Percentiles rank a stretch among this genome's conserved stretches.
phyloP scores from a whole-genome alignment of 2,797 vertebrate species.

The Varecia variegata region DNA sequence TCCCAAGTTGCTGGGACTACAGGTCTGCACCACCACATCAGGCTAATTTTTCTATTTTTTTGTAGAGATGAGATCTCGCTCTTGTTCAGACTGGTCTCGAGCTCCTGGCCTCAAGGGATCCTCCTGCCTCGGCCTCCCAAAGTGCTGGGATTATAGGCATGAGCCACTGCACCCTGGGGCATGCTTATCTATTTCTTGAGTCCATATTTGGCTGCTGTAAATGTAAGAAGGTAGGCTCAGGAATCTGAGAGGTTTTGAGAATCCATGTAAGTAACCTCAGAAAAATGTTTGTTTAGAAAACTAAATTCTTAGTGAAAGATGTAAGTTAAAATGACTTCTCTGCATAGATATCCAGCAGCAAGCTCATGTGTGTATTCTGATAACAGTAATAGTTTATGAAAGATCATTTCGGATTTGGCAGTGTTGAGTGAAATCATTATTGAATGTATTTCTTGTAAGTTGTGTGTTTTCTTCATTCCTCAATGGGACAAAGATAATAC shows the following conservation, averaged over 20 bases:
- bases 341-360: not conserved
- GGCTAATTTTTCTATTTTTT: too few species aligned
- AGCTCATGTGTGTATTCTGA: not conserved
- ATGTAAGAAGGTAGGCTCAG: not conserved
- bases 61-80: too few species aligned
- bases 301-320: not conserved
- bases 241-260: not conserved
- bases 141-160: too few species aligned
- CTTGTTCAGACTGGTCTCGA: too few species aligned
- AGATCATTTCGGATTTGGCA: not conserved
- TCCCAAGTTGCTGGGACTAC: too few species aligned
- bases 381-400: not conserved
- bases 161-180: too few species aligned
- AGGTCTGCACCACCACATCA: too few species aligned
- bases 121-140: too few species aligned
- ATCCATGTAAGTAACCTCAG: not conserved
- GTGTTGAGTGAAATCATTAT: not conserved
- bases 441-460: not conserved
- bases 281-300: conserved; percentile 20
- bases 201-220: not conserved
- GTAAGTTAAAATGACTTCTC: not conserved
- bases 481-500: not conserved
- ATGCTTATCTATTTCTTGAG: not conserved
- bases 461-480: not conserved
- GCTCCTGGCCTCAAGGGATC: too few species aligned